phyloP scores from a whole-genome alignment of 1,140 invertebrate genomes.

The Tenebrio molitor region DNA sequence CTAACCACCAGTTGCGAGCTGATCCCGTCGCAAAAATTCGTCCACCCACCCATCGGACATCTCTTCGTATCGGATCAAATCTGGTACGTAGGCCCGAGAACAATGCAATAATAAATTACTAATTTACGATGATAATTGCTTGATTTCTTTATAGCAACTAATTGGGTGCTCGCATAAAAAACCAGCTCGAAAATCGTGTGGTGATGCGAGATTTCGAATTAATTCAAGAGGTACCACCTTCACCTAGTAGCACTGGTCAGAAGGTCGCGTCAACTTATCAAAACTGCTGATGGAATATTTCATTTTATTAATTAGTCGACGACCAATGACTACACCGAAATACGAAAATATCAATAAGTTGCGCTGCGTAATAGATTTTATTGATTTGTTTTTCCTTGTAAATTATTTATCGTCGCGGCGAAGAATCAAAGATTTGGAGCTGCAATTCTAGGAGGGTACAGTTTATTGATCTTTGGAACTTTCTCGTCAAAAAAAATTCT shows the following conservation, averaged over 20 bases:
- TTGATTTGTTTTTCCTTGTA: neutral
- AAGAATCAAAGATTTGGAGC: neutral
- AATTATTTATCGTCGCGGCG: neutral
- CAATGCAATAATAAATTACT: constrained; percentile 25
- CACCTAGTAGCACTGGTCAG: constrained; percentile 25
- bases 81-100: constrained; percentile 6
- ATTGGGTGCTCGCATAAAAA: constrained; percentile 11
- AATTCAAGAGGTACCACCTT: too few species aligned
- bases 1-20: too few species aligned
- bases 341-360: neutral
- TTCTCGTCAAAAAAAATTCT: too few species aligned
- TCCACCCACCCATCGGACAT: constrained; percentile 9
- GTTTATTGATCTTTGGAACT: too few species aligned
- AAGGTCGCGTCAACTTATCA: constrained; percentile 2
- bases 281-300: constrained; percentile 13
- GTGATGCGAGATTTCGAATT: constrained; percentile 5
- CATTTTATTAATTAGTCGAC: constrained; percentile 15
- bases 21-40: too few species aligned
- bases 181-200: neutral
- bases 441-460: too few species aligned
- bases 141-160: constrained; percentile 13
- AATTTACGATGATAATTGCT: constrained; percentile 26
- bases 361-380: neutral
- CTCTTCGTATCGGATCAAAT: neutral
- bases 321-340: neutral